Base-by-base conservation (phyloP, 2,797 vertebrate genomes). In the Megaceryle alcyon region DNA sequence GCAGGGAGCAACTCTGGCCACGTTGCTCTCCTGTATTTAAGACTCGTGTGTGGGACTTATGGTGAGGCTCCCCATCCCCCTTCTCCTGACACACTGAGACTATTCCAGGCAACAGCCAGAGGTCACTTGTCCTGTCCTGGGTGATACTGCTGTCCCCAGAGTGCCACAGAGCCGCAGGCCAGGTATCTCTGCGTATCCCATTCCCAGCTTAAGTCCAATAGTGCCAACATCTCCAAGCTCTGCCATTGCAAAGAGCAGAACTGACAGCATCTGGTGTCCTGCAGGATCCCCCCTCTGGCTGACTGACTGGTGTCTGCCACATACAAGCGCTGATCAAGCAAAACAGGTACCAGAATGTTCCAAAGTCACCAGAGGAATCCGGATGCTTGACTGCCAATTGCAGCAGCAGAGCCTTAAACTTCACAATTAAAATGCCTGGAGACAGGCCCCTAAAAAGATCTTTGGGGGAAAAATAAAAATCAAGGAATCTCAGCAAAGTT, bases 1-100 rank as follows among this genome's bases (percentile, higher is more conserved):
- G 54, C 70, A 82, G 49, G 43, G 63, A 92, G 85, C 3, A 2
- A 35, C 75, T 65, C 85, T 0, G 0, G 72, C 33, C 83, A 88
- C 9, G 2, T 41, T 35, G 65, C 14, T 82, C 41, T 86, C 56
- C 75, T 79, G 48, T 63, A 59, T 61, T 91, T 90, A 77, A 75
- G 46, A 63, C 39, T 65, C 3, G 0, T 20, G 28, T 1, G 2
- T 0, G 7, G 68, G 37, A 66, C 37, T 70, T 56, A 2, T 12
- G 19, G 68, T 3, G 8, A 53, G 15, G 41, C 9, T 72, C 51
- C 35, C 41, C 1, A 1, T 29, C 10, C 29, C 14, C 6, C 23
- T 44, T 60, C 63, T 80, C 26, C 35, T 8, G 3, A 80, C 54
- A 71, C 2, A 4, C n/a, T 14, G 11, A 61, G 26, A 35, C 1